Percentiles rank a stretch among this genome's conserved stretches.
phyloP scores from a whole-genome alignment of 2,888 invertebrate genomes.

The Euzophera pinguis region DNA sequence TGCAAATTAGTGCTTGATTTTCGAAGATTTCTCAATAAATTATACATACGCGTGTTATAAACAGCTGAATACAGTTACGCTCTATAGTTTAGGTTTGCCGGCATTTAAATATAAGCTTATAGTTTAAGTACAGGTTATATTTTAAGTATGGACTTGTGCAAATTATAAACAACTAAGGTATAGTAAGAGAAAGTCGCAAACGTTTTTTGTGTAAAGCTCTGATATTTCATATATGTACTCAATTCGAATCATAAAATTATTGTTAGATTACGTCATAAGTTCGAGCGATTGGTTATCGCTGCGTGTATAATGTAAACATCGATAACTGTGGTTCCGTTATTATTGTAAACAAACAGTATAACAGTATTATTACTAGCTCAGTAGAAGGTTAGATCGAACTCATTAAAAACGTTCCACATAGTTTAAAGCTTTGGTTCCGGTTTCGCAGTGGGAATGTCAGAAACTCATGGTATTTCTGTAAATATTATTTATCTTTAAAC shows the following conservation, averaged over 20 bases:
- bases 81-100: too few relatives aligned
- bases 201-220: too few relatives aligned
- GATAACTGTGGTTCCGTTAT: slow-evolving; percentile 12
- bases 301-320: slow-evolving; percentile 6
- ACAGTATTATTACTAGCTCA: neutral
- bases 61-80: too few relatives aligned
- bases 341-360: slow-evolving; percentile 7
- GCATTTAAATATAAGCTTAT: too few relatives aligned
- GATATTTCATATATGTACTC: neutral
- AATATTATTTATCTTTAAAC: slow-evolving; percentile 27
- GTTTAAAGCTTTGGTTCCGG: slow-evolving; percentile 35
- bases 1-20: too few relatives aligned
- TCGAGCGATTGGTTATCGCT: neutral
- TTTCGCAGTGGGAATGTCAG: slow-evolving; percentile 54
- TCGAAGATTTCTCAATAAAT: too few relatives aligned
- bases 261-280: slow-evolving; percentile 1
- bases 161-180: too few relatives aligned
- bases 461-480: slow-evolving; percentile 14
- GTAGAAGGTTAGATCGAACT: slow-evolving; percentile 17
- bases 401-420: slow-evolving; percentile 42
- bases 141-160: too few relatives aligned
- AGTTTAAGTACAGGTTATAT: too few relatives aligned
- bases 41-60: too few relatives aligned
- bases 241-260: neutral
- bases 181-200: too few relatives aligned